A percentile compares a stretch with the other conserved stretches of the same genome.
Conservation (phyloP, 2,113 vertebrate genomes). For the Oxyruncus cristatus region DNA sequence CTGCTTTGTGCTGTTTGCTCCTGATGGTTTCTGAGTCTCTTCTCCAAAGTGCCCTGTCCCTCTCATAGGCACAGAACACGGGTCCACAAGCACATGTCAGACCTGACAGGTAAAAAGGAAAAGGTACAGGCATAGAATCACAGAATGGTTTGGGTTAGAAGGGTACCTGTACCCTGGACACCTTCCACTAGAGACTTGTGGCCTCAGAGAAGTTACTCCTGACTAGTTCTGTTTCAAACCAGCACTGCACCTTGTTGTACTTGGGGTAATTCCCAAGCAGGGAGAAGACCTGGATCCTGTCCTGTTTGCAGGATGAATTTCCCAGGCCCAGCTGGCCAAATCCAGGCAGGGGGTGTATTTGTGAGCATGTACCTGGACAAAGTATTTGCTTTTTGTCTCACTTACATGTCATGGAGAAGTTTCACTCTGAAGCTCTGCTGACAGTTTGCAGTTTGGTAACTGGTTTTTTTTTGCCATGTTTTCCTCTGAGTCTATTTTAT, state of each 20-base stretch:
- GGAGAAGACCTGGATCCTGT: neutral
- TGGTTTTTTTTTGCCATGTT: rapidly evolving
- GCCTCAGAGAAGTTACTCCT: neutral
- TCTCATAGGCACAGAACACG: neutral
- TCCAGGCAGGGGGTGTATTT: neutral
- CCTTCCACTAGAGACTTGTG: neutral
- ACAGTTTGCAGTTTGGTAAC: neutral
- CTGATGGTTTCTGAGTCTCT: neutral
- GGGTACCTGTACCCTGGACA: neutral
- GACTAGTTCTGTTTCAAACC: neutral
- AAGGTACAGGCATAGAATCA: neutral
- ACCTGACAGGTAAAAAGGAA: neutral
- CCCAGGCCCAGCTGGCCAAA: too few species aligned
- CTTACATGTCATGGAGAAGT: rapidly evolving
- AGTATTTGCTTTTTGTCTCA: neutral
- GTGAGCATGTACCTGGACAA: rapidly evolving
- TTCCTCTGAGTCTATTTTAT: neutral
- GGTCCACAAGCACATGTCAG: neutral
- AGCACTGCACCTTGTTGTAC: rapidly evolving
- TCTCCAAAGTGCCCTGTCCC: neutral
- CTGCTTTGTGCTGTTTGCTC: neutral
- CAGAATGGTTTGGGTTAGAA: neutral
- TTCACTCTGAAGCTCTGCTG: neutral
- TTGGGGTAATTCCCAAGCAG: rapidly evolving
- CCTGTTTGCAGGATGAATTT: neutral